phyloP scores from a whole-genome alignment of 2,113 vertebrate genomes.

The Brachionichthys hirsutus region DNA sequence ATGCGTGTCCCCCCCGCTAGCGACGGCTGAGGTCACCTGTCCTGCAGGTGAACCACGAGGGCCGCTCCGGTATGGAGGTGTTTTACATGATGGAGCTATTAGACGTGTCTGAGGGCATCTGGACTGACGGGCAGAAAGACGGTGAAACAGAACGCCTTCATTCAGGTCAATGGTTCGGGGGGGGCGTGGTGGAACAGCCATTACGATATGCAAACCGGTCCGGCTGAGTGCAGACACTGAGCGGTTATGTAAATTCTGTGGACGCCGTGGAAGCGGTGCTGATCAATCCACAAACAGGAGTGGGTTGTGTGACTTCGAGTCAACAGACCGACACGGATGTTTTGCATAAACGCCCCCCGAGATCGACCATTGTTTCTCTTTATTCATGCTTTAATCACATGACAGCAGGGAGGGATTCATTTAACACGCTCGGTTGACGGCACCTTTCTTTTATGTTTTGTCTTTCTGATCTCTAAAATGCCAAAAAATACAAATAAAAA shows the following conservation, averaged over 20 bases:
- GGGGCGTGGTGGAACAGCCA: too few species aligned
- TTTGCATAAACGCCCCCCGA: too few species aligned
- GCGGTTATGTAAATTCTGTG: slow-evolving; percentile 15
- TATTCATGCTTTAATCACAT: too few species aligned
- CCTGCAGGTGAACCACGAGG: slow-evolving; percentile 60
- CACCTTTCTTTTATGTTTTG: too few species aligned
- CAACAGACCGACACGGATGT: too few species aligned
- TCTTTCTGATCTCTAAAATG: too few species aligned
- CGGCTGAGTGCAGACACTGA: slow-evolving; percentile 1
- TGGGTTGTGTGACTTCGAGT: too few species aligned
- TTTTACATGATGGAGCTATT: slow-evolving; percentile 22
- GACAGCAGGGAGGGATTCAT: too few species aligned
- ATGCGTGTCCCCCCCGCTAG: slow-evolving; percentile 5
- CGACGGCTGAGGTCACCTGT: slow-evolving; percentile 31
- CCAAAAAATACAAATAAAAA: too few species aligned
- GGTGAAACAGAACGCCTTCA: slow-evolving; percentile 38
- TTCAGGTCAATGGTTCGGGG: too few species aligned
- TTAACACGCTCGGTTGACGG: too few species aligned
- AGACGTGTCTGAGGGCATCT: slow-evolving; percentile 56
- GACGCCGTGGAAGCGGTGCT: not conserved
- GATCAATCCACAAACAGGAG: not conserved
- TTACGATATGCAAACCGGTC: slow-evolving; percentile 10
- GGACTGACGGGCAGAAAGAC: slow-evolving; percentile 38
- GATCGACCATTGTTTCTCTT: too few species aligned
- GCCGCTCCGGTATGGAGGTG: slow-evolving; percentile 23